Evolutionary conservation across 2,888 invertebrate genomes (phyloP).

Genomic region (Athrips mouffetella): DNA sequence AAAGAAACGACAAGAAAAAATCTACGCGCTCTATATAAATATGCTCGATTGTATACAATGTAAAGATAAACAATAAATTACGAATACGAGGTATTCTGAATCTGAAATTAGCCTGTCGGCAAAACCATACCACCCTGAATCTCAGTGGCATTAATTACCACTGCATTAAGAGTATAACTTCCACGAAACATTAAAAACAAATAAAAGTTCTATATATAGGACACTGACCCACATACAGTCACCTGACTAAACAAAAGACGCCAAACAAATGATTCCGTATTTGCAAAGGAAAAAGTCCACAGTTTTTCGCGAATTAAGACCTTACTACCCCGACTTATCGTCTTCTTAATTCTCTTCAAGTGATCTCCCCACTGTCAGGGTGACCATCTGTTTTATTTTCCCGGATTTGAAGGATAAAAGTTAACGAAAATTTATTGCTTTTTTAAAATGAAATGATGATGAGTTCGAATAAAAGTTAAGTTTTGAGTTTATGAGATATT

Average conservation of each 20-base stretch:
- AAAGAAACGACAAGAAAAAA: too few species aligned
- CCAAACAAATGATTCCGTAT: conserved; percentile 14
- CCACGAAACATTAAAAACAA: background rate
- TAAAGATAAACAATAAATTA: too few species aligned
- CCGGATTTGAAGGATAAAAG: background rate
- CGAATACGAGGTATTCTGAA: background rate
- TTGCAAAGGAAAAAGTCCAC: conserved; percentile 12
- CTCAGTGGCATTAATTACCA: background rate
- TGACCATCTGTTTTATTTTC: conserved; percentile 7
- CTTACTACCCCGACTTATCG: conserved; percentile 13
- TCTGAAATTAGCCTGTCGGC: background rate
- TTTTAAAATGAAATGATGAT: conserved; percentile 2
- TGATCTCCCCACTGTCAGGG: conserved; percentile 12
- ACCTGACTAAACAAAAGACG: conserved; percentile 14
- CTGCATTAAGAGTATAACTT: background rate
- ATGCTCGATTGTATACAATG: too few species aligned
- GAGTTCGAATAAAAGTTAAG: background rate
- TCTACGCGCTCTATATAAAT: too few species aligned
- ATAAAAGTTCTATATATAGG: background rate
- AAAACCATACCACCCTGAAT: background rate
- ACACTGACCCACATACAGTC: conserved; percentile 7
- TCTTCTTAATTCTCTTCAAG: conserved; percentile 18
- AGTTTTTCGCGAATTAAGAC: conserved; percentile 19
- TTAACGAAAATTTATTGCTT: background rate
- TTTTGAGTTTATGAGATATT: background rate